A percentile compares a stretch with the other conserved stretches of the same genome.
These are phyloP conservation scores for Lithobius niger DNA, from an alignment of 1,140 invertebrate species.

Conservation along the genomic window DNA sequence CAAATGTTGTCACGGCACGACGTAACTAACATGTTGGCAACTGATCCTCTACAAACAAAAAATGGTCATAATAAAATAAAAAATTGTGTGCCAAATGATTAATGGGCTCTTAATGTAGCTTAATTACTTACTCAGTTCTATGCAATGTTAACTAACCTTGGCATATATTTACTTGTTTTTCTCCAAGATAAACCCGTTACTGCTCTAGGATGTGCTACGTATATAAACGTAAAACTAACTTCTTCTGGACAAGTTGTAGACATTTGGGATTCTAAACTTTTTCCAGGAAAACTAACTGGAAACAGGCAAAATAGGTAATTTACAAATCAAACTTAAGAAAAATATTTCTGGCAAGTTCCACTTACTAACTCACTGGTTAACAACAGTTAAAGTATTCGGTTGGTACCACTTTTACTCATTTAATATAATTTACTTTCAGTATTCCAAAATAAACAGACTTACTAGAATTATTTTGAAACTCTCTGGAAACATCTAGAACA, in stretches of 20 bases:
- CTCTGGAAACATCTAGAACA: too few species aligned
- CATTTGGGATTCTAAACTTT: constrained; percentile 34
- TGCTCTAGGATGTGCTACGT: constrained; percentile 87
- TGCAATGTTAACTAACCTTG: constrained; percentile 49
- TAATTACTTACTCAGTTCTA: neutral
- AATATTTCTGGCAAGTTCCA: too few species aligned
- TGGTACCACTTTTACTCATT: too few species aligned
- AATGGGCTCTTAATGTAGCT: neutral
- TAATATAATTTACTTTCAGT: too few species aligned
- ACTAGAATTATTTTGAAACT: too few species aligned
- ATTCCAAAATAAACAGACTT: too few species aligned
- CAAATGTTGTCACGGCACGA: constrained; percentile 98
- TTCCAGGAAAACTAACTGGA: constrained; percentile 48
- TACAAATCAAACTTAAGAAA: too few species aligned
- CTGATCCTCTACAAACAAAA: constrained; percentile 57
- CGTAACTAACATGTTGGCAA: constrained; percentile 95
- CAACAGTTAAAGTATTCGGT: too few species aligned
- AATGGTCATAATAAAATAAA: constrained; percentile 8
- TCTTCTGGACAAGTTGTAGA: constrained; percentile 41
- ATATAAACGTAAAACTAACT: constrained; percentile 81
- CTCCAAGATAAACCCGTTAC: constrained; percentile 94
- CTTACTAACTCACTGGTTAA: too few species aligned
- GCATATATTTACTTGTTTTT: constrained; percentile 97
- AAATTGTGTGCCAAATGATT: neutral
- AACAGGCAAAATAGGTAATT: too few species aligned